Evolutionary conservation across 2,113 vertebrate species (phyloP).

Genomic region (Melanocharis versteri): DNA sequence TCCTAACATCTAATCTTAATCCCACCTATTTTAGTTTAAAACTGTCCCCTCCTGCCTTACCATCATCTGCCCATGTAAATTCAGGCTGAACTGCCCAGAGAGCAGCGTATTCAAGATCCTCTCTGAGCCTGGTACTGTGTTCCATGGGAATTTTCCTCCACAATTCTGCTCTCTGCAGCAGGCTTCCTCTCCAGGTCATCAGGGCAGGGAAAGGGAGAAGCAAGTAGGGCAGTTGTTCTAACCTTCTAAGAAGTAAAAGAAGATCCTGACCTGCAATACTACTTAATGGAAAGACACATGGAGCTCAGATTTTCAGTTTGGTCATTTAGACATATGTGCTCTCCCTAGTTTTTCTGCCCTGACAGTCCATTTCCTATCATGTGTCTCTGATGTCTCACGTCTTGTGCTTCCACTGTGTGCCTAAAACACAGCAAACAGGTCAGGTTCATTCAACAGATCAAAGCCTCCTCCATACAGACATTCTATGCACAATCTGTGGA

Average conservation of each 20-base stretch:
- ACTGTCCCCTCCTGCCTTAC: neutral
- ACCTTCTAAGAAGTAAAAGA: neutral
- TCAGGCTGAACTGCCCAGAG: neutral
- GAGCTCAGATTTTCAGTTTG: neutral
- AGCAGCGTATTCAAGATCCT: neutral
- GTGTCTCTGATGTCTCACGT: neutral
- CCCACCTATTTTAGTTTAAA: neutral
- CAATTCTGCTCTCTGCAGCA: neutral
- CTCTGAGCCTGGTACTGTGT: neutral
- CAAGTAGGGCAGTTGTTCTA: neutral
- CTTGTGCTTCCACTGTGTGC: neutral
- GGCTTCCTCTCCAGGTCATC: neutral
- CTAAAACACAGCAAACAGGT: neutral
- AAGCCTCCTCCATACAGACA: neutral
- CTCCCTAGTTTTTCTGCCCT: neutral
- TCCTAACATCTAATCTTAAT: neutral
- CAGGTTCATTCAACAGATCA: neutral
- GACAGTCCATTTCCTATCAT: neutral
- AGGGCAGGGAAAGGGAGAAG: neutral
- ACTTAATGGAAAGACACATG: neutral
- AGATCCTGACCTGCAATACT: neutral
- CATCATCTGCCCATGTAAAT: neutral
- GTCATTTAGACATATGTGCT: neutral
- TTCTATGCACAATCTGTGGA: neutral
- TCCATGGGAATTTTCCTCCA: neutral